Evolutionary conservation across 2,113 vertebrate genomes (phyloP), one percentile per base, ranked within the genome.

Genomic region (Craseonycteris thonglongyai): DNA sequence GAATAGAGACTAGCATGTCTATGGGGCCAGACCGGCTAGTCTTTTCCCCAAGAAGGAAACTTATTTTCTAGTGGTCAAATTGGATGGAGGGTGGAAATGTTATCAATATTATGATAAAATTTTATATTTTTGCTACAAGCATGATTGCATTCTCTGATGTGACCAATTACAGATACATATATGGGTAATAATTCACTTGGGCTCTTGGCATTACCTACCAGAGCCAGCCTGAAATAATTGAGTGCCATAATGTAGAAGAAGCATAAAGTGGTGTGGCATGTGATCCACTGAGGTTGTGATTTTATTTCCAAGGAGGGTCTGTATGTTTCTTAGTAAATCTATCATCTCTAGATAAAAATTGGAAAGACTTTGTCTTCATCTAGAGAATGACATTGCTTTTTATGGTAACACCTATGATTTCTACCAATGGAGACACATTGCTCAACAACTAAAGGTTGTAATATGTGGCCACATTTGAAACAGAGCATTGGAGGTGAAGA

Each of bases 71-170:
- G 81, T 88, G 86, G 75, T 71, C 45, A 8, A 33, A 65, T 19
- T 3, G 10, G 63, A 82, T 49, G 28, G 79, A 63, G 28, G 89
- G 24, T 89, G 38, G 71, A 90, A 91, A 28, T 65, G 30, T 95
- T 95, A 97, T 72, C 95, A 93, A 69, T 91, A 89, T 71, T 71
- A 83, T 83, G 74, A 95, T 72, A 93, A 96, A 96, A 95, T 82
- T 88, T 93, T 63, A 87, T 90, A n/a, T 90, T 69, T 90, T 89
- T 74, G 54, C 45, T 92, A 9, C 69, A 94, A 93, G 80, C 71
- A 72, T 88, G 71, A 95, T 94, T 96, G 95, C 66, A 95, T 84
- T 90, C 79, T 88, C 80, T 84, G 84, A 88, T 92, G 61, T 90
- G 61, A 56, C 51, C 75, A 90, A 47, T 81, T 84, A 90, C 2